These are phyloP conservation scores for Drosophila testacea DNA, from an alignment of 2,888 invertebrate species.

Conservation along the genomic window DNA sequence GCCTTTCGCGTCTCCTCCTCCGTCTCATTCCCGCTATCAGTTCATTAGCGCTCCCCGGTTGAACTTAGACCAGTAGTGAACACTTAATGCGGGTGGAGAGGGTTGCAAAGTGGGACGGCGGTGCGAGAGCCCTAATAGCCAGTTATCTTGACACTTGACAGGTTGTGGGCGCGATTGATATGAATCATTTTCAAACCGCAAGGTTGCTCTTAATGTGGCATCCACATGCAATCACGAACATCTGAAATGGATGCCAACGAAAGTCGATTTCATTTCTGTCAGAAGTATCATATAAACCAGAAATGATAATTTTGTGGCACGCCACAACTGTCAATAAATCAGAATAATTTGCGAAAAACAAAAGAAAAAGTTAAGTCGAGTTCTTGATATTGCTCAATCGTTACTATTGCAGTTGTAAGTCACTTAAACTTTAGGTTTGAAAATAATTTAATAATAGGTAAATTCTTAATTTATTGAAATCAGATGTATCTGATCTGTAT, in stretches of 20 bases:
- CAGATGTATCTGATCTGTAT: no score
- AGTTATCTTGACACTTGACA: constrained; percentile 51
- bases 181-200: constrained; percentile 40
- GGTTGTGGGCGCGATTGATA: constrained; percentile 53
- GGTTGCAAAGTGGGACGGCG: not conserved
- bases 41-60: constrained; percentile 49
- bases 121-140: constrained; percentile 45
- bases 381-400: no score
- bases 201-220: constrained; percentile 47
- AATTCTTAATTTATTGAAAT: no score
- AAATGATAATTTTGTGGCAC: not conserved
- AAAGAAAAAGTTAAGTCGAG: no score
- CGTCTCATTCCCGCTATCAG: constrained; percentile 7
- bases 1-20: constrained; percentile 38
- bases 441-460: no score
- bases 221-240: constrained; percentile 26
- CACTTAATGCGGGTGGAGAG: constrained; percentile 22
- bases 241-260: constrained; percentile 27
- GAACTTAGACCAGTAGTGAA: constrained; percentile 49
- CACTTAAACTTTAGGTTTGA: no score
- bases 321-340: not conserved
- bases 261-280: constrained; percentile 23
- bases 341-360: no score
- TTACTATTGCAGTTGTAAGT: no score
- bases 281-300: not conserved